phyloP scores from a whole-genome alignment of 2,113 vertebrate species.

The Rissa tridactyla region DNA sequence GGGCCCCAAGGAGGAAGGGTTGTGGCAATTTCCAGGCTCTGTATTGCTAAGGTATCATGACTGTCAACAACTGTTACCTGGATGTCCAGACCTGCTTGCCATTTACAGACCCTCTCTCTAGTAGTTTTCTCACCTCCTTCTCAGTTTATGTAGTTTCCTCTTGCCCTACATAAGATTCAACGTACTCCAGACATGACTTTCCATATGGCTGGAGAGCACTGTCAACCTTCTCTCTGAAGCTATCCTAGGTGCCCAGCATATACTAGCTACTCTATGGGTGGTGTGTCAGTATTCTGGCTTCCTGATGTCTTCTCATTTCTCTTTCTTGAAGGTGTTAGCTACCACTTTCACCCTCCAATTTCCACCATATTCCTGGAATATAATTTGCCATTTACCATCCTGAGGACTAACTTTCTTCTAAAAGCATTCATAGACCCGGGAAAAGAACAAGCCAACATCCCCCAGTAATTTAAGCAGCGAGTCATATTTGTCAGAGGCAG shows the following conservation, averaged over 20 bases:
- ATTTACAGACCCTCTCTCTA: neutral
- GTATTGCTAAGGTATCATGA: neutral
- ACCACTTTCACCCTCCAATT: neutral
- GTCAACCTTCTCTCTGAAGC: neutral
- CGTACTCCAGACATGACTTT: neutral
- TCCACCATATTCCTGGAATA: neutral
- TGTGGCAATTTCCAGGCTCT: neutral
- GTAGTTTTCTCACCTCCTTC: neutral
- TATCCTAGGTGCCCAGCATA: neutral
- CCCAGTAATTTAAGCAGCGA: neutral
- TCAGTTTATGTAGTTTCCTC: neutral
- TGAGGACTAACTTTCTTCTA: neutral
- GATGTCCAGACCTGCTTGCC: neutral
- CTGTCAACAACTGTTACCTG: neutral
- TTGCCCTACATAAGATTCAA: neutral
- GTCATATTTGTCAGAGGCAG: neutral
- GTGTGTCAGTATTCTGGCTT: neutral
- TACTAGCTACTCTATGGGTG: neutral
- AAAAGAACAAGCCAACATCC: neutral
- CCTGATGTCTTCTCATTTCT: neutral
- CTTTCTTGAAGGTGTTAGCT: neutral
- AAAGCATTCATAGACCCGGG: neutral
- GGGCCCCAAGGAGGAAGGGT: neutral
- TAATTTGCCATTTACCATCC: neutral
- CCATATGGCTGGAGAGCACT: neutral